phyloP scores from a whole-genome alignment of 92 coral and sea anemone species.

The Metridium senile region DNA sequence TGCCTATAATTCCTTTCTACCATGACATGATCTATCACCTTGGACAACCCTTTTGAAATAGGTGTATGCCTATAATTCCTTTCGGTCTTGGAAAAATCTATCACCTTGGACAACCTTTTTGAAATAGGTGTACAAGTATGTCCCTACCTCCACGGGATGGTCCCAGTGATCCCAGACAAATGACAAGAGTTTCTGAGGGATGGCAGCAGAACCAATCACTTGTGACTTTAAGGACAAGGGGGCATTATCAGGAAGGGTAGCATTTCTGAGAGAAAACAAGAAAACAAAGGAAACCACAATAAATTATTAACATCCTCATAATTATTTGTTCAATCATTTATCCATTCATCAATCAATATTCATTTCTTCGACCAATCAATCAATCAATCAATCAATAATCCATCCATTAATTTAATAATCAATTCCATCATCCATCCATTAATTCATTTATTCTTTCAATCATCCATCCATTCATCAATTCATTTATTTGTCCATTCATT shows the following conservation, averaged over 20 bases:
- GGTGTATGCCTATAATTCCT: too few species aligned
- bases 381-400: not conserved
- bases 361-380: too few species aligned
- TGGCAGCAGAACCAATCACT: slow-evolving; percentile 56
- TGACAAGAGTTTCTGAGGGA: slow-evolving; percentile 70
- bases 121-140: not conserved
- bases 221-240: slow-evolving; percentile 43
- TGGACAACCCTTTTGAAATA: too few species aligned
- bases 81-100: too few species aligned
- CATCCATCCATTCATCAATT: not conserved
- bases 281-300: too few species aligned
- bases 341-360: too few species aligned
- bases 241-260: slow-evolving; percentile 16
- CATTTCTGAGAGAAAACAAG: slow-evolving; percentile 24
- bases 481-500: not conserved
- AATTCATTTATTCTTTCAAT: not conserved
- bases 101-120: too few species aligned
- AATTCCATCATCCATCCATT: not conserved
- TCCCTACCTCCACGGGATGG: slow-evolving; percentile 83
- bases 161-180: slow-evolving; percentile 97
- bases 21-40: too few species aligned
- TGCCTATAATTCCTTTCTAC: too few species aligned
- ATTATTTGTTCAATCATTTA: too few species aligned
- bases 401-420: not conserved
- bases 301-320: too few species aligned